A percentile compares a stretch with the other conserved stretches of the same genome.
phyloP scores from a whole-genome alignment of 2,888 invertebrate genomes.

The Phaedon cochleariae region DNA sequence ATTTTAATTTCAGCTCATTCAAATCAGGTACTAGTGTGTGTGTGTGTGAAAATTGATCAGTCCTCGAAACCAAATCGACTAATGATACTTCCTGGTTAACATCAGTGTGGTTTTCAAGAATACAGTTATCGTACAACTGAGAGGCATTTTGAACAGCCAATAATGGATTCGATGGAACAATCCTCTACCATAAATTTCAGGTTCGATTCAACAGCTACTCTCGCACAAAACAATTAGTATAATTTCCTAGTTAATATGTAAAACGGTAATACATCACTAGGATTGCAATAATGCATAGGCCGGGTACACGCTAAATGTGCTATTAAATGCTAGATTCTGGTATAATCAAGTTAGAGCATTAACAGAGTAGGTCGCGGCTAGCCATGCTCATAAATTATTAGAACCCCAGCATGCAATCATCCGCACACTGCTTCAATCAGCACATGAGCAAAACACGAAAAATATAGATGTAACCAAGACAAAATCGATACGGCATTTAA shows the following conservation, averaged over 20 bases:
- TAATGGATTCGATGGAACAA: neutral
- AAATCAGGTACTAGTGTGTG: no score
- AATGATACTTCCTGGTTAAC: no score
- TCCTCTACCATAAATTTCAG: neutral
- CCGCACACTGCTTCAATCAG: neutral
- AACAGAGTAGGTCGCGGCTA: constrained; percentile 49
- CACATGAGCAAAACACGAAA: neutral
- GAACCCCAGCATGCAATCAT: constrained; percentile 25
- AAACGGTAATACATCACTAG: constrained; percentile 47
- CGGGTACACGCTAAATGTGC: constrained; percentile 46
- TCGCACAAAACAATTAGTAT: constrained; percentile 42
- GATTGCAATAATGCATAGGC: constrained; percentile 44
- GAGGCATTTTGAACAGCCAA: neutral
- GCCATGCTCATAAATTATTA: constrained; percentile 51
- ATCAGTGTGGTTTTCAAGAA: no score
- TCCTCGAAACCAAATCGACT: no score
- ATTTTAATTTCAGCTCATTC: no score
- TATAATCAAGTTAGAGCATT: constrained; percentile 53
- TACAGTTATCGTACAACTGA: neutral
- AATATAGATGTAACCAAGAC: neutral
- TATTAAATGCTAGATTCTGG: constrained; percentile 53
- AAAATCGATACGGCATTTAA: neutral
- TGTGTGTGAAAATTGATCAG: no score
- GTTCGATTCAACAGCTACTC: constrained; percentile 27
- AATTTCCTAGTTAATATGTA: constrained; percentile 49